Conservation (phyloP, 2,888 invertebrate genomes). For the Brassicogethes aeneus region DNA sequence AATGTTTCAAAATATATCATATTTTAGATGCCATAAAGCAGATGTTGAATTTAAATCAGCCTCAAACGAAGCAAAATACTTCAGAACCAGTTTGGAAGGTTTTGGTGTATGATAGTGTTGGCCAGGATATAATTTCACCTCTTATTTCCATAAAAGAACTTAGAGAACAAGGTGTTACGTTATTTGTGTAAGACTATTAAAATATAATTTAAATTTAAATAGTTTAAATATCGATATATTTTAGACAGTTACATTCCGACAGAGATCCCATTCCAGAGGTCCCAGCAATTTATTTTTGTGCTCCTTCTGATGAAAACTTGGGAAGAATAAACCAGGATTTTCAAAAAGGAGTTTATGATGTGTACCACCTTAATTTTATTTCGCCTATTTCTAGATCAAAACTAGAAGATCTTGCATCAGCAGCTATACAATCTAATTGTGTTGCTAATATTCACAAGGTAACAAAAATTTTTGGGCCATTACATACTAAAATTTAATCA, state of each 20-base stretch:
- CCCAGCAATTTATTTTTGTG: constrained; percentile 96
- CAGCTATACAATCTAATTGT: constrained; percentile 83
- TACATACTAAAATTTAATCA: too few species aligned
- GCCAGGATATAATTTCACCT: constrained; percentile 98
- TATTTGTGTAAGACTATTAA: constrained; percentile 76
- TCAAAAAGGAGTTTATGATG: constrained; percentile 83
- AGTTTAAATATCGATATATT: background rate
- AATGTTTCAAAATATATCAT: constrained; percentile 7
- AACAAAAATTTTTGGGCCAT: constrained; percentile 8
- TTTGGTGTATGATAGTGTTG: constrained; percentile 88
- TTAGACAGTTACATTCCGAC: constrained; percentile 76
- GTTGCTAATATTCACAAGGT: constrained; percentile 89
- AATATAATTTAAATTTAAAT: constrained; percentile 3
- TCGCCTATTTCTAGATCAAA: constrained; percentile 89
- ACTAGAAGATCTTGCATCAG: constrained; percentile 89
- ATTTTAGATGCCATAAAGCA: constrained; percentile 81
- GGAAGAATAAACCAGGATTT: constrained; percentile 87
- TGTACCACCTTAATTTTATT: constrained; percentile 94
- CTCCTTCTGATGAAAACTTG: constrained; percentile 93
- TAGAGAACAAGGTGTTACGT: constrained; percentile 90
- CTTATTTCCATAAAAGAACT: constrained; percentile 92
- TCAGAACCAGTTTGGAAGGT: constrained; percentile 95
- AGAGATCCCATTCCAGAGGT: constrained; percentile 95
- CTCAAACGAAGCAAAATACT: constrained; percentile 63
- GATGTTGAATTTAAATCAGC: constrained; percentile 89